Evolutionary conservation across 2,113 vertebrate genomes (phyloP).

Genomic region (Mystacornis crossleyi): DNA sequence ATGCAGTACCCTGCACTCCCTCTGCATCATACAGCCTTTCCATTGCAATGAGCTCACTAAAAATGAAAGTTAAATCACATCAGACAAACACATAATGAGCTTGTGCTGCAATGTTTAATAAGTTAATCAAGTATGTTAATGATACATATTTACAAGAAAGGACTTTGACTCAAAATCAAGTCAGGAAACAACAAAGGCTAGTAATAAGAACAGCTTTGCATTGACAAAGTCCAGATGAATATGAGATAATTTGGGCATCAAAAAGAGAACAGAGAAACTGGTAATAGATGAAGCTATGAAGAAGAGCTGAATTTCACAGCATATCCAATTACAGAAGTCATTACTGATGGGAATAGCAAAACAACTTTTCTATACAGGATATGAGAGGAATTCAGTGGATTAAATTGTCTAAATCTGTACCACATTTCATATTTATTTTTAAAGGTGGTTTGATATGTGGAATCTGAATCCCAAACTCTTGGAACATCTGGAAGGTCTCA

Average conservation of each 20-base stretch:
- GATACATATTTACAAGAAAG: slow-evolving; percentile 40
- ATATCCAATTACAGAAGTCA: slow-evolving; percentile 13
- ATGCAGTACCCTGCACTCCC: not conserved
- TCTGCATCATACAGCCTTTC: not conserved
- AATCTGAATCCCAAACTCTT: not conserved
- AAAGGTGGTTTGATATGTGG: not conserved
- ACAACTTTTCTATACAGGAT: not conserved
- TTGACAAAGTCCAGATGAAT: slow-evolving; percentile 57
- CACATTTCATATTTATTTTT: not conserved
- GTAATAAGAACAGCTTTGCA: slow-evolving; percentile 38
- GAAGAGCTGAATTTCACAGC: slow-evolving; percentile 37
- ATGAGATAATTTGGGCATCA: slow-evolving; percentile 20
- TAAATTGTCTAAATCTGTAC: slow-evolving; percentile 5
- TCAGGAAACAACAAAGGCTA: slow-evolving; percentile 37
- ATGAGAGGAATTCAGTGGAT: not conserved
- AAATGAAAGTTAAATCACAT: slow-evolving; percentile 51
- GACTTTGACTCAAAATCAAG: slow-evolving; percentile 30
- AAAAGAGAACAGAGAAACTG: slow-evolving; percentile 14
- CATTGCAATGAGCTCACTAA: not conserved
- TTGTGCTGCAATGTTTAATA: slow-evolving; percentile 52
- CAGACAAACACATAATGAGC: slow-evolving; percentile 60
- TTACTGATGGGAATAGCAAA: not conserved
- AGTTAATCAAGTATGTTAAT: slow-evolving; percentile 63
- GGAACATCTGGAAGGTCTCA: not conserved
- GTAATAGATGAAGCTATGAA: not conserved